phyloP scores from a whole-genome alignment of 2,888 invertebrate genomes.

The Macaria notata region DNA sequence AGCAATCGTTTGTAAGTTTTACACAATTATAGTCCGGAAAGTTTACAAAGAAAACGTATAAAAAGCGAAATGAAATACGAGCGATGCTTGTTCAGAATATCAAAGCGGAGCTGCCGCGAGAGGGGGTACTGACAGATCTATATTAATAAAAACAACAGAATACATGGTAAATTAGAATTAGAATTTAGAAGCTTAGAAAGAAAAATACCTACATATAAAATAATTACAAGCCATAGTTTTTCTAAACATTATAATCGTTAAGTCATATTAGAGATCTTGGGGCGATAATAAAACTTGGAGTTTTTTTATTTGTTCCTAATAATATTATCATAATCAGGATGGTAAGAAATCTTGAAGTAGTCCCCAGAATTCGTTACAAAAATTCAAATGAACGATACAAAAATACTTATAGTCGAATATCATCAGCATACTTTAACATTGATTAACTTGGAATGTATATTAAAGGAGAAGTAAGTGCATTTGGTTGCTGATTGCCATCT shows the following conservation, averaged over 20 bases:
- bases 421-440: slow-evolving; percentile 2
- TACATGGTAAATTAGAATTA: too few relatives aligned
- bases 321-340: too few relatives aligned
- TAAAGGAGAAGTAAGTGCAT: not conserved
- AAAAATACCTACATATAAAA: too few relatives aligned
- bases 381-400: slow-evolving; percentile 9
- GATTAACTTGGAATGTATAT: not conserved
- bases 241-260: too few relatives aligned
- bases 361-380: not conserved
- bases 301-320: too few relatives aligned
- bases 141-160: too few relatives aligned
- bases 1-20: slow-evolving; percentile 27
- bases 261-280: too few relatives aligned
- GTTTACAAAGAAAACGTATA: slow-evolving; percentile 29
- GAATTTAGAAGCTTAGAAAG: too few relatives aligned
- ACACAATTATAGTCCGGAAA: slow-evolving; percentile 27
- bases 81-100: slow-evolving; percentile 16
- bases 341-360: too few relatives aligned
- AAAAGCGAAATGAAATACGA: slow-evolving; percentile 28
- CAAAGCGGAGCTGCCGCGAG: not conserved
- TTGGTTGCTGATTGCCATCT: not conserved
- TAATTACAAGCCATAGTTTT: too few relatives aligned
- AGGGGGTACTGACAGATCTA: too few relatives aligned
- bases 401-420: slow-evolving; percentile 1
- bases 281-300: too few relatives aligned